Conservation (phyloP, 2,888 invertebrate genomes). For the Empis stercorea region DNA sequence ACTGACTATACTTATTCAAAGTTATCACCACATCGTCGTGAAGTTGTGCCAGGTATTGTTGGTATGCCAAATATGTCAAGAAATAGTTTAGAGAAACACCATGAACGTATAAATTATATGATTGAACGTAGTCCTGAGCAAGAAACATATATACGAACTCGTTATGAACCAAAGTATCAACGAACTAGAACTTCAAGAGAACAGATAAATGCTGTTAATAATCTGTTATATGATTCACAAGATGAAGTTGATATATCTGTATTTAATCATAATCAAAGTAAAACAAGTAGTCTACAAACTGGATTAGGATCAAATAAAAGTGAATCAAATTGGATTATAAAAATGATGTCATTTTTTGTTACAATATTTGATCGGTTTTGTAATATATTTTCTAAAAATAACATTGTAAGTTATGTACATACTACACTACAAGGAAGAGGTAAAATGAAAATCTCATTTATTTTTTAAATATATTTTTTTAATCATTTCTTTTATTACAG, state of each 20-base stretch:
- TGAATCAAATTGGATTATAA: conserved; percentile 22
- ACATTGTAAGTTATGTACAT: conserved; percentile 17
- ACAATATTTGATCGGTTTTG: conserved; percentile 21
- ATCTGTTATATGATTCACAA: conserved; percentile 30
- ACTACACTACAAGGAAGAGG: conserved; percentile 21
- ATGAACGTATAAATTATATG: conserved; percentile 39
- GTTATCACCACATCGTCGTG: conserved; percentile 67
- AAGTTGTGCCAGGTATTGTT: conserved; percentile 64
- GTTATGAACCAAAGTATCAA: conserved; percentile 21
- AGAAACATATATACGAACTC: conserved; percentile 30
- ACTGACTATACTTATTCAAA: conserved; percentile 84
- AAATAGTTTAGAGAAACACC: conserved; percentile 48
- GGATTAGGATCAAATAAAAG: conserved; percentile 5
- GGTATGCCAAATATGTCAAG: conserved; percentile 87
- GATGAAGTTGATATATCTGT: conserved; percentile 29
- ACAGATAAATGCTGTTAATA: conserved; percentile 14
- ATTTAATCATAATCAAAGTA: conserved; percentile 16
- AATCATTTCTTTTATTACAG: conserved; percentile 11
- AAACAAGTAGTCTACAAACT: conserved; percentile 9
- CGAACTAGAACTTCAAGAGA: conserved; percentile 9
- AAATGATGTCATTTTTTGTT: conserved; percentile 23
- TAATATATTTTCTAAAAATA: conserved; percentile 15
- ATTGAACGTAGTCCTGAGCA: conserved; percentile 27
- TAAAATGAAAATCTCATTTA: neutral
- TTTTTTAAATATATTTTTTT: too few species aligned